Evolutionary conservation across 1,140 invertebrate species (phyloP).

Genomic region (Paralvinella palmiformis): DNA sequence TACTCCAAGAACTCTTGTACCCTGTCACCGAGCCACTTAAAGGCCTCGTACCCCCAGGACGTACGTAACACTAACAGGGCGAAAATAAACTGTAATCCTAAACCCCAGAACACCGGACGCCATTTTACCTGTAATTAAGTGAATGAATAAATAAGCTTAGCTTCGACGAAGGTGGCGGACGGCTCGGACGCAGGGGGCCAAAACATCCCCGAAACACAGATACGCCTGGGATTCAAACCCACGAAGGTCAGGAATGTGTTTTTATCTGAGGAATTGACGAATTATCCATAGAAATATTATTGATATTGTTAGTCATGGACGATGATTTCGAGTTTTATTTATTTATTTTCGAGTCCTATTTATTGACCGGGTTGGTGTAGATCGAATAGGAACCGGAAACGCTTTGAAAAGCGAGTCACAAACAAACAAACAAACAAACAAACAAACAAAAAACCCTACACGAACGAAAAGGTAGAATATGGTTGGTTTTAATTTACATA

Average conservation of each 20-base stretch:
- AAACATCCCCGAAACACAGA: not conserved
- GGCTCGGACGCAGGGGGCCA: not conserved
- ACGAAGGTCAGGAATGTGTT: not conserved
- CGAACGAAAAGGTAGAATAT: no score
- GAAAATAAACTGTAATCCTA: slow-evolving; percentile 77
- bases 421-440: no score
- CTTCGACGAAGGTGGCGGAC: not conserved
- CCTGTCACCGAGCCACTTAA: slow-evolving; percentile 69
- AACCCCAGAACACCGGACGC: slow-evolving; percentile 56
- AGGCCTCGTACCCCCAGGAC: slow-evolving; percentile 65
- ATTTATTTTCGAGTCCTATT: no score
- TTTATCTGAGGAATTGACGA: not conserved
- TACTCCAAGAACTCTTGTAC: slow-evolving; percentile 69
- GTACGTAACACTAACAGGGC: slow-evolving; percentile 80
- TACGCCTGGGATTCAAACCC: not conserved
- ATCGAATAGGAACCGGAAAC: no score
- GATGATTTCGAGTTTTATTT: no score
- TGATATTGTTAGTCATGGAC: slow-evolving; percentile 69
- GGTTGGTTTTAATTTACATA: no score
- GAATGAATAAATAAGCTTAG: not conserved
- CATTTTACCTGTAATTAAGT: slow-evolving; percentile 27
- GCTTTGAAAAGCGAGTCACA: no score
- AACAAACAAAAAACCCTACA: no score
- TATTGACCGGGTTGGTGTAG: no score
- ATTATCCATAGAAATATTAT: slow-evolving; percentile 69